These are phyloP conservation scores for Drosophila greeni DNA, from an alignment of 2,888 invertebrate genomes.

Conservation along the genomic window DNA sequence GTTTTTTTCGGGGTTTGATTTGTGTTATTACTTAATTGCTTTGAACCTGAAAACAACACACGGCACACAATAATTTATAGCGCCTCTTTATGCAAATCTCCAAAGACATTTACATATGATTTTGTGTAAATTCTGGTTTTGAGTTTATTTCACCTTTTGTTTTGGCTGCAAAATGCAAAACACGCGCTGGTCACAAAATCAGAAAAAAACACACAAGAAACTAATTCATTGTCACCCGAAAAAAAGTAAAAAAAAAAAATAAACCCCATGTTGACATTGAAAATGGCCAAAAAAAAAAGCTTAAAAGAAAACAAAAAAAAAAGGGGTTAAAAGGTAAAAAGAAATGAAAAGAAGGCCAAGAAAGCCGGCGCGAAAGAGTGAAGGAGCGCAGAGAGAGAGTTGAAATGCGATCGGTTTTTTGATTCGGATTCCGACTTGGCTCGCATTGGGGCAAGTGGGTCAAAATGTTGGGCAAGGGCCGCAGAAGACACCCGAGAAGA, in stretches of 20 bases:
- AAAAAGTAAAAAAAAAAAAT: slow-evolving; percentile 5
- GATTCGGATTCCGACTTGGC: neutral
- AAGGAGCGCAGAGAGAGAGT: slow-evolving; percentile 25
- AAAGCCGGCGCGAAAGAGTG: slow-evolving; percentile 13
- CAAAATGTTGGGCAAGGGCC: slow-evolving; percentile 68
- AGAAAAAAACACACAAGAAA: neutral
- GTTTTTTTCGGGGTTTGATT: slow-evolving; percentile 56
- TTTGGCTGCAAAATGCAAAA: slow-evolving; percentile 43
- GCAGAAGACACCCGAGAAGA: slow-evolving; percentile 11
- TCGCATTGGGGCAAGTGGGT: slow-evolving; percentile 67
- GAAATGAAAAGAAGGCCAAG: slow-evolving; percentile 16
- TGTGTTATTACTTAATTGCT: slow-evolving; percentile 70
- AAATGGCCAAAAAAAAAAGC: slow-evolving; percentile 40
- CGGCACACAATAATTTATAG: slow-evolving; percentile 38
- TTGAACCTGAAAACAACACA: slow-evolving; percentile 63
- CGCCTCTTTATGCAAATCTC: slow-evolving; percentile 48
- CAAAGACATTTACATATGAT: slow-evolving; percentile 50
- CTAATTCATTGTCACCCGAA: slow-evolving; percentile 59
- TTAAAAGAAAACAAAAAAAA: slow-evolving; percentile 9
- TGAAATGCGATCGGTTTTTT: slow-evolving; percentile 60
- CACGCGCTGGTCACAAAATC: slow-evolving; percentile 45
- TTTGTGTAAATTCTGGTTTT: slow-evolving; percentile 55
- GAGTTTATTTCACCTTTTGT: slow-evolving; percentile 16
- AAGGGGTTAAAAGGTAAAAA: slow-evolving; percentile 14
- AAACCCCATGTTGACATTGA: slow-evolving; percentile 56